Conservation (phyloP, 2,113 vertebrate genomes). For the Arvicanthis niloticus region DNA sequence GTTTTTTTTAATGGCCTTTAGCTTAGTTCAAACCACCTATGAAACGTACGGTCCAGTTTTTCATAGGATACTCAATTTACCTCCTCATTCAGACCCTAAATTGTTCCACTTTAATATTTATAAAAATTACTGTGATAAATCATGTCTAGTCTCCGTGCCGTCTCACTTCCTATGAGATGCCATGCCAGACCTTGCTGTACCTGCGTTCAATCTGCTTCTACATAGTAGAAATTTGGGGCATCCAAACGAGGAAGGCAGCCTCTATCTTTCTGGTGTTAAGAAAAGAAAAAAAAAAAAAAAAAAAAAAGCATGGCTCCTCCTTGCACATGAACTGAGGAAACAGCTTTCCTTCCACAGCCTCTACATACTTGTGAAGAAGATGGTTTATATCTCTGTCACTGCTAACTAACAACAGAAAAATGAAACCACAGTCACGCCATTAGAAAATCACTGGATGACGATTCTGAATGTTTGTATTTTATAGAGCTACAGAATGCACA, state of each 20-base stretch:
- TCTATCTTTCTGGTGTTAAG: slow-evolving; percentile 53
- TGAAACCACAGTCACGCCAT: neutral
- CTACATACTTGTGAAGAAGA: neutral
- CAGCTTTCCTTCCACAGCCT: slow-evolving; percentile 18
- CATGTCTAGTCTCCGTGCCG: slow-evolving; percentile 27
- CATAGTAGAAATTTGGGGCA: slow-evolving; percentile 49
- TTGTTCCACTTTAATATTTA: slow-evolving; percentile 74
- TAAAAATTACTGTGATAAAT: slow-evolving; percentile 75
- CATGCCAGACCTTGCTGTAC: slow-evolving; percentile 44
- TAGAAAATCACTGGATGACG: neutral
- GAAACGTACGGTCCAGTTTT: slow-evolving; percentile 42
- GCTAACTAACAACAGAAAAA: slow-evolving; percentile 64
- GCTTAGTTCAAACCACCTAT: slow-evolving; percentile 53
- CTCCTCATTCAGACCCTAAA: slow-evolving; percentile 58
- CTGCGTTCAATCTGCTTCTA: slow-evolving; percentile 57
- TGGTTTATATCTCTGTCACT: neutral
- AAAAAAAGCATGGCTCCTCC: slow-evolving; percentile 46
- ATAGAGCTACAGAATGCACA: slow-evolving; percentile 5
- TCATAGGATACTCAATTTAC: slow-evolving; percentile 59
- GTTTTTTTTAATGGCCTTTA: slow-evolving; percentile 52
- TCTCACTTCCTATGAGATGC: slow-evolving; percentile 66
- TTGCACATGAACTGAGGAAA: slow-evolving; percentile 19
- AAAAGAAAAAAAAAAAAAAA: neutral
- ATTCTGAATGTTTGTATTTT: slow-evolving; percentile 49
- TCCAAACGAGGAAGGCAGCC: slow-evolving; percentile 32